A percentile compares a stretch with the other conserved stretches of the same genome.
phyloP scores from a whole-genome alignment of 37 sponge, comb jelly and placozoan species.

The Axinella damicornis region DNA sequence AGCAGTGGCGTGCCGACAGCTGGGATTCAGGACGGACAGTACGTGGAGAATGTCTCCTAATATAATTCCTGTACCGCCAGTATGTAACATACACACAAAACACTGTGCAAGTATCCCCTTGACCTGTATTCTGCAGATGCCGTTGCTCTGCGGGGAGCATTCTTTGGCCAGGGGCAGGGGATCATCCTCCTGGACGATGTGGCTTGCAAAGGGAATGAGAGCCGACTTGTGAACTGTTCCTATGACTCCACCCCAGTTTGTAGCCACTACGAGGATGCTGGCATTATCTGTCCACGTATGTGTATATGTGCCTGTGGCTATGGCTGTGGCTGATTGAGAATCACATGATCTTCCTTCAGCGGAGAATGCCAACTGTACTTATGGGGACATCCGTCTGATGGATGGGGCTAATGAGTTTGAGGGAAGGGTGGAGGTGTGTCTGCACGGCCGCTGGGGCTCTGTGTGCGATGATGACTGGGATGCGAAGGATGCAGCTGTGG shows the following conservation, averaged over 20 bases:
- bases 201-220: slow-evolving; percentile 7
- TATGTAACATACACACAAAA: too few species aligned
- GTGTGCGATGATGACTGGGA: not conserved
- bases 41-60: too few species aligned
- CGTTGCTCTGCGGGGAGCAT: not conserved
- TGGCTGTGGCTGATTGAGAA: too few species aligned
- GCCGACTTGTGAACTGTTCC: not conserved
- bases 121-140: not conserved
- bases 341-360: too few species aligned
- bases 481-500: not conserved
- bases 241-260: not conserved
- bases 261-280: slow-evolving; percentile 23
- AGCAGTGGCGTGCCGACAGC: slow-evolving; percentile 46
- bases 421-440: not conserved
- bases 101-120: too few species aligned
- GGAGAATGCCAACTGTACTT: too few species aligned
- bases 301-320: too few species aligned
- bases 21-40: slow-evolving; percentile 33
- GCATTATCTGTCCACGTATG: slow-evolving; percentile 34
- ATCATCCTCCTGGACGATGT: not conserved
- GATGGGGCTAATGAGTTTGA: not conserved
- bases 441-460: not conserved
- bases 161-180: slow-evolving; percentile 29
- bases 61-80: too few species aligned
- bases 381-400: not conserved